Percentiles rank a stretch among this genome's conserved stretches.
Evolutionary conservation across 2,888 invertebrate genomes (phyloP).

Genomic region (Polydrusus cervinus): DNA sequence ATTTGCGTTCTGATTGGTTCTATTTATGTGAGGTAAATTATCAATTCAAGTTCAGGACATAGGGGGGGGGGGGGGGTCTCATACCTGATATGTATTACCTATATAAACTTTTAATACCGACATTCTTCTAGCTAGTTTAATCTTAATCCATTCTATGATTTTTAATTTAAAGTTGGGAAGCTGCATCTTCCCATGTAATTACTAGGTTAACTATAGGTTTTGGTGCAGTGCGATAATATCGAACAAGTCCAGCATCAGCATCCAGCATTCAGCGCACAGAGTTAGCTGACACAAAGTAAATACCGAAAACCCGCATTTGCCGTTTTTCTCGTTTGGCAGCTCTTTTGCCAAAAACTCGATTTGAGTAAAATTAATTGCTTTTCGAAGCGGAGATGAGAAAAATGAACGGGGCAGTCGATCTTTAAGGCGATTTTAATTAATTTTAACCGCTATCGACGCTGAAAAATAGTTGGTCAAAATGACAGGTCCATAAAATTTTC

Average conservation of each 20-base stretch:
- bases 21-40: too few relatives aligned
- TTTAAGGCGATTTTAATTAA: constrained; percentile 8
- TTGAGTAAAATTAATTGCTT: constrained; percentile 13
- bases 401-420: not conserved
- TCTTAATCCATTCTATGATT: too few relatives aligned
- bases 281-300: constrained; percentile 18
- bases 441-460: not conserved
- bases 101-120: too few relatives aligned
- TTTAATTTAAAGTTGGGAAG: too few relatives aligned
- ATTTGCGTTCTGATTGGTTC: too few relatives aligned
- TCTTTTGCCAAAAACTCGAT: constrained; percentile 3
- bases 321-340: not conserved
- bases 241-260: constrained; percentile 12
- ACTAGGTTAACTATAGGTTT: not conserved
- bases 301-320: constrained; percentile 3
- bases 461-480: not conserved
- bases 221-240: constrained; percentile 21
- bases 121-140: too few relatives aligned
- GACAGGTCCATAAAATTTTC: not conserved
- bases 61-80: too few relatives aligned
- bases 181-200: not conserved
- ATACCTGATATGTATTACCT: too few relatives aligned
- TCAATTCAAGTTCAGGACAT: too few relatives aligned
- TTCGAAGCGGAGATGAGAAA: constrained; percentile 3
- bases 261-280: not conserved